Evolutionary conservation across 2,113 vertebrate species (phyloP).

Genomic region (Muscicapa adusta): DNA sequence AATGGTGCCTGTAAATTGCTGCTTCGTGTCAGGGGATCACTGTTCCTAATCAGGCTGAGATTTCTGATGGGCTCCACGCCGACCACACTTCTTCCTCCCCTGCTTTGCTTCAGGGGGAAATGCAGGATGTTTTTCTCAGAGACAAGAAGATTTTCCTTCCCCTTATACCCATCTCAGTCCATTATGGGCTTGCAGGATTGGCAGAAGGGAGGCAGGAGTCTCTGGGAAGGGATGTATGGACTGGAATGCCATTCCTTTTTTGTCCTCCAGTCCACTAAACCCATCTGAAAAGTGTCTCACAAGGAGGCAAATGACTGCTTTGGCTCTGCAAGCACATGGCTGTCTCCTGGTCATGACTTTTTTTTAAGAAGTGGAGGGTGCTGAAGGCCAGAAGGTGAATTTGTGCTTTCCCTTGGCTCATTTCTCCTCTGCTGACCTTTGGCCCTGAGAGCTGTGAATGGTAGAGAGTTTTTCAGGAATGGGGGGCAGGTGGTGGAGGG

Average conservation of each 20-base stretch:
- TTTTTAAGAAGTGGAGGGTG: background rate
- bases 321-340: background rate
- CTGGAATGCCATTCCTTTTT: background rate
- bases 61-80: background rate
- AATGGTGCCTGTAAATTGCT: constrained; percentile 2
- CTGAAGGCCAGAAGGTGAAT: accelerated
- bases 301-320: accelerated
- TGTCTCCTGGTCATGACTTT: background rate
- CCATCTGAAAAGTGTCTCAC: background rate
- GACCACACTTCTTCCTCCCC: background rate
- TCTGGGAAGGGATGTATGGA: background rate
- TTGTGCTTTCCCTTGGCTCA: background rate
- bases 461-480: background rate
- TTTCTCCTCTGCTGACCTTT: background rate
- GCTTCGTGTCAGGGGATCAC: background rate
- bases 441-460: background rate
- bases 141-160: background rate
- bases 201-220: background rate
- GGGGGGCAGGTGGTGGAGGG: background rate
- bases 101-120: background rate
- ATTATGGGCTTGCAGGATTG: background rate
- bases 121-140: background rate
- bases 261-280: no score
- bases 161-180: background rate
- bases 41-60: background rate